Evolutionary conservation across 2,797 vertebrate genomes (phyloP).

Genomic region (Lepilemur ruficaudatus): DNA sequence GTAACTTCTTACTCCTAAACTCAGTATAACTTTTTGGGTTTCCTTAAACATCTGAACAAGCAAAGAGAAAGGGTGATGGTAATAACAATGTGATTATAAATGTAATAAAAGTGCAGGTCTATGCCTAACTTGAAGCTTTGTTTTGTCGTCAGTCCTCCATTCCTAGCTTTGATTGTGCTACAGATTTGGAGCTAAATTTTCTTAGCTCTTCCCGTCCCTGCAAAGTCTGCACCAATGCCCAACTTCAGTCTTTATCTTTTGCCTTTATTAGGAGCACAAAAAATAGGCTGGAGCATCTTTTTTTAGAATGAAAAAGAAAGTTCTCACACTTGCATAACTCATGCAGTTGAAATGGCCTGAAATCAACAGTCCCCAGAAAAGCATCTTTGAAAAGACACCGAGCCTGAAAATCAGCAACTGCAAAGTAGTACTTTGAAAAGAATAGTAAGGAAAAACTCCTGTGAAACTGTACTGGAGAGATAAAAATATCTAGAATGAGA

Average conservation of each 20-base stretch:
- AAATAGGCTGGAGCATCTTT: slow-evolving; percentile 54
- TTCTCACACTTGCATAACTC: slow-evolving; percentile 66
- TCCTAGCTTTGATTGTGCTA: background rate
- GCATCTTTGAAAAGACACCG: slow-evolving; percentile 31
- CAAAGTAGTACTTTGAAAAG: slow-evolving; percentile 46
- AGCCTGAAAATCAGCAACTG: slow-evolving; percentile 31
- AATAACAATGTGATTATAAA: slow-evolving; percentile 28
- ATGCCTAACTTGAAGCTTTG: background rate
- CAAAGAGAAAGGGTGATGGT: background rate
- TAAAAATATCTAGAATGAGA: slow-evolving; percentile 53
- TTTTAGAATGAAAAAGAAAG: slow-evolving; percentile 42
- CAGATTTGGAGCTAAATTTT: background rate
- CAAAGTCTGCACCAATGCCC: background rate
- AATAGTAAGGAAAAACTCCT: background rate
- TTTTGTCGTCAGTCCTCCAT: background rate
- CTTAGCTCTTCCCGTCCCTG: slow-evolving; percentile 1
- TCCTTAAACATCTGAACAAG: background rate
- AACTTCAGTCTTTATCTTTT: slow-evolving; percentile 32
- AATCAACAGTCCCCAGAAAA: slow-evolving; percentile 60
- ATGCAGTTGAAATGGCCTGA: slow-evolving; percentile 56
- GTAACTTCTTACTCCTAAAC: background rate
- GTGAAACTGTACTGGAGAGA: background rate
- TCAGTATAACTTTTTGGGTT: background rate
- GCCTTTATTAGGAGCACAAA: slow-evolving; percentile 14
- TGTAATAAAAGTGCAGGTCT: background rate